A percentile compares a stretch with the other conserved stretches of the same genome.
Evolutionary conservation across 2,888 invertebrate species (phyloP).

Genomic region (Stramonita haemastoma): DNA sequence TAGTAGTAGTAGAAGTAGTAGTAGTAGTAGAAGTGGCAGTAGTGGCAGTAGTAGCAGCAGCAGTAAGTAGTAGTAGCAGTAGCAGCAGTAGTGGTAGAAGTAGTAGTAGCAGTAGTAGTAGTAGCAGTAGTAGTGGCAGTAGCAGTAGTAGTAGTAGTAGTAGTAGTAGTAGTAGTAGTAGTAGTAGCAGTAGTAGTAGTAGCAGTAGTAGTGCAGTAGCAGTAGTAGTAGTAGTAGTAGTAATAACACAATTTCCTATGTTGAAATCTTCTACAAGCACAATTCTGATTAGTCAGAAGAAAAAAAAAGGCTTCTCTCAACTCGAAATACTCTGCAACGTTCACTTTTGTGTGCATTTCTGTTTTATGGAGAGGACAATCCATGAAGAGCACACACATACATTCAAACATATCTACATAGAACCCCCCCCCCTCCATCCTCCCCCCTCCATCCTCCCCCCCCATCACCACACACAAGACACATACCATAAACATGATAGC

Average conservation of each 20-base stretch:
- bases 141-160: no score
- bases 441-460: no score
- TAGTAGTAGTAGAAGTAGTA: background rate
- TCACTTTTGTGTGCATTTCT: no score
- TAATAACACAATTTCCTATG: background rate
- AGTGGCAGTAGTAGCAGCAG: conserved; percentile 32
- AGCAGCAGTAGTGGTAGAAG: conserved; percentile 29
- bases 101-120: no score
- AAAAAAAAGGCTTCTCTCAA: conserved; percentile 30
- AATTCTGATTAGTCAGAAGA: background rate
- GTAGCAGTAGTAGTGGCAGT: no score
- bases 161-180: no score
- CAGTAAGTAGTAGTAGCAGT: conserved; percentile 35
- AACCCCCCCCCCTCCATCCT: no score
- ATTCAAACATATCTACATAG: no score
- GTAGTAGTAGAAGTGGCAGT: conserved; percentile 20
- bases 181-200: background rate
- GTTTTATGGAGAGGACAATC: no score
- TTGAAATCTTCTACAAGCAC: background rate
- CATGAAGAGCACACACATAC: no score
- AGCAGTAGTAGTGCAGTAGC: conserved; percentile 30
- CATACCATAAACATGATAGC: no score
- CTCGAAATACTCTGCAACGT: conserved; percentile 2
- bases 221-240: conserved; percentile 30
- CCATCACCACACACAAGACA: no score